phyloP scores from a whole-genome alignment of 2,888 invertebrate species.

The Yponomeuta plumbellus region DNA sequence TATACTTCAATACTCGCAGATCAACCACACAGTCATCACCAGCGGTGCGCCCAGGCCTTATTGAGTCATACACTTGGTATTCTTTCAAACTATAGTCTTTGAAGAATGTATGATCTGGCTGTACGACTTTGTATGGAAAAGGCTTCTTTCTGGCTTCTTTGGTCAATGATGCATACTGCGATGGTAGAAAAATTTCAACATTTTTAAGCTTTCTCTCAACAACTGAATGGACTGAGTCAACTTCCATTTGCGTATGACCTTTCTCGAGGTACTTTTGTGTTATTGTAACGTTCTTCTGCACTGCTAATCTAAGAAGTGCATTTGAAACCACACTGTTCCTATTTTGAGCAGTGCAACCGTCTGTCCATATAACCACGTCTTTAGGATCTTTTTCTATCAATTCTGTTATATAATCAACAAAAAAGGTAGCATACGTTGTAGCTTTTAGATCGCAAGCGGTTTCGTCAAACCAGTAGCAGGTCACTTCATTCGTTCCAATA shows the following conservation, averaged over 20 bases:
- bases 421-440: constrained; percentile 30
- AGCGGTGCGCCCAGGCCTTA: constrained; percentile 17
- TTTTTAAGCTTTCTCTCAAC: constrained; percentile 14
- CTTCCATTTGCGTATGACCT: constrained; percentile 23
- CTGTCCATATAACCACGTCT: constrained; percentile 11
- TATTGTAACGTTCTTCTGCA: constrained; percentile 11
- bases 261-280: constrained; percentile 22
- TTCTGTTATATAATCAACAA: constrained; percentile 21
- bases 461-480: constrained; percentile 33
- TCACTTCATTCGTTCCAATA: constrained; percentile 26
- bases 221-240: constrained; percentile 20
- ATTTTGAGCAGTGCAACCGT: constrained; percentile 16
- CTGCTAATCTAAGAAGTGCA: neutral
- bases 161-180: neutral
- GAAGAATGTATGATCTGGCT: constrained; percentile 8
- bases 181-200: constrained; percentile 16
- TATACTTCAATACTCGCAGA: constrained; percentile 4
- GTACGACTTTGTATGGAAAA: neutral
- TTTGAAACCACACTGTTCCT: constrained; percentile 9
- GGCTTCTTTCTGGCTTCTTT: neutral
- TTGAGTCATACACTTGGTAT: constrained; percentile 9
- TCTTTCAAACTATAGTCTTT: neutral
- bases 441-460: constrained; percentile 30
- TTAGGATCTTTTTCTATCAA: too few species aligned
- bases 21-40: constrained; percentile 16